Evolutionary conservation across 1,140 invertebrate genomes (phyloP).

Genomic region (Myzus persicae): DNA sequence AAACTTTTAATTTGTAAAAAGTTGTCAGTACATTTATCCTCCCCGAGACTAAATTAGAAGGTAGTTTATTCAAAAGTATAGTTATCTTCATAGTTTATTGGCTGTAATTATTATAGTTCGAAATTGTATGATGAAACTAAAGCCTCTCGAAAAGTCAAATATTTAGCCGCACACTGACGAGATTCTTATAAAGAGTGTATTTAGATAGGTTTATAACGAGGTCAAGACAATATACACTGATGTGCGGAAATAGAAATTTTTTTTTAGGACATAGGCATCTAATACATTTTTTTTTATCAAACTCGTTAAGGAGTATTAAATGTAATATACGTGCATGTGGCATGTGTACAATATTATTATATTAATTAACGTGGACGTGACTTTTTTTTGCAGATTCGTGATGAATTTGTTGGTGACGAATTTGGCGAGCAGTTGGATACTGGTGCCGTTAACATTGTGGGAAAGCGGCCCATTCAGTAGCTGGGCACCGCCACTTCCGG

Average conservation of each 20-base stretch:
- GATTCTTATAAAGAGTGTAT: not conserved
- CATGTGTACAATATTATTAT: not conserved
- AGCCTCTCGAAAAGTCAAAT: not conserved
- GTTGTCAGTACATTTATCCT: not conserved
- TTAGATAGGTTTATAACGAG: not conserved
- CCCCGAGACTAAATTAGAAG: not conserved
- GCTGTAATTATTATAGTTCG: not conserved
- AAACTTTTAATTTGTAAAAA: not conserved
- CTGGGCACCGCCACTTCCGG: constrained; percentile 62
- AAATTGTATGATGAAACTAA: not conserved
- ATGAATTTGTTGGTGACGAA: constrained; percentile 75
- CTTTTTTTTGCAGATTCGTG: constrained; percentile 70
- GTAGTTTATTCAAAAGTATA: not conserved
- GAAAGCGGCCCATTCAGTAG: constrained; percentile 63
- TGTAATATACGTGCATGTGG: not conserved
- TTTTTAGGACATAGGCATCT: too few species aligned
- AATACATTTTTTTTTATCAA: not conserved
- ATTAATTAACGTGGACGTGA: not conserved
- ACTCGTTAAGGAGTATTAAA: not conserved
- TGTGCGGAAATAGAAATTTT: not conserved
- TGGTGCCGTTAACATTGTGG: constrained; percentile 70
- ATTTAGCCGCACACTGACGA: not conserved
- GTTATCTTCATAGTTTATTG: not conserved
- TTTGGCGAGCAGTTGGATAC: constrained; percentile 70
- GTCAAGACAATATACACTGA: not conserved